Base-by-base conservation (phyloP, 2,113 vertebrate species). In the Sinocyclocheilus maitianheensis region DNA sequence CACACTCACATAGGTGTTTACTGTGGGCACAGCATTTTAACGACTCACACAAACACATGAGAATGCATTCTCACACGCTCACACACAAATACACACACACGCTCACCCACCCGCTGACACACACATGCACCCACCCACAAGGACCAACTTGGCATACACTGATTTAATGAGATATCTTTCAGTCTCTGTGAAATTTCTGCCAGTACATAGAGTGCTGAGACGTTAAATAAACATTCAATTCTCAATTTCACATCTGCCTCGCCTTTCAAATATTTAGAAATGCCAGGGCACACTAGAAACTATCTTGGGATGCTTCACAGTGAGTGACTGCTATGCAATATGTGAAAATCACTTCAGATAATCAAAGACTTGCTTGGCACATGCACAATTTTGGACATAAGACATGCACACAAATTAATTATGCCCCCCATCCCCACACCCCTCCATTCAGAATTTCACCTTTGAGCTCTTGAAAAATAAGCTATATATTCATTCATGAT, bases 81-180 rank as follows among this genome's bases (percentile, higher is more conserved):
- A 3, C 20, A 8, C 55, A 11, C 60, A 16, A 63, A 62, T 26
- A 26, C 12, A 51, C 11, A 20, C 69, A 60, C 53, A 14, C 22
- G 8, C 53, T 3, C 43, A 30, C 67, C n/a, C 81, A 20, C 30
- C 24, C 51, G 12, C 62, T 37, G 24, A 67, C 84, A 53, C 60
- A 69, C 58, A 53, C 22, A 48, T 60, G 48, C 62, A 46, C 43
- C 40, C 43, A 77, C 24, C 14, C 77, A 72, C 34, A 69, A 58
- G 62, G 34, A 76, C 81, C 76, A 71, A 67, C 81, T 87, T 74
- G 43, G 34, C 84, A 87, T 82, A 84, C 78, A 84, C 55, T 40
- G 76, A 85, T 83, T 86, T 90, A 89, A 87, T 90, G 82, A 91
- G 85, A 89, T 85, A 90, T 88, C 85, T 82, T 87, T 89, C 84